Percentiles rank a stretch among this genome's conserved stretches.
Conservation (phyloP, 2,113 vertebrate genomes). For the Ardeotis arabs region DNA sequence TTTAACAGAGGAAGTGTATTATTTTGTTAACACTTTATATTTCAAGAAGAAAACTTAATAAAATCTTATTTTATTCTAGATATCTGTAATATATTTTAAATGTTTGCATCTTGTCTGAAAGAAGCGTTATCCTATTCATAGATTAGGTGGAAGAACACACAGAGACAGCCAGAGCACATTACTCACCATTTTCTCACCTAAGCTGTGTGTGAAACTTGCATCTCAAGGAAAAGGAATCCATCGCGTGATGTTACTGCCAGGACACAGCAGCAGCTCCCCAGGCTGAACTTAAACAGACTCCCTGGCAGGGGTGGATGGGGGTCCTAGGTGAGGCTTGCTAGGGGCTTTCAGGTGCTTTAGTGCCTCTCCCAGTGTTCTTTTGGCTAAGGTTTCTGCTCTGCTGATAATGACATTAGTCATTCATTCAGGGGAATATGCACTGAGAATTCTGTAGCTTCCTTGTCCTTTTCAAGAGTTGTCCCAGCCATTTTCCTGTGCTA, state of each 20-base stretch:
- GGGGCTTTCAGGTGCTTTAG: background rate
- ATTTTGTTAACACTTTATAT: background rate
- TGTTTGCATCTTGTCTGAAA: background rate
- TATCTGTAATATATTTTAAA: background rate
- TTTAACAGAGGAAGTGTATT: background rate
- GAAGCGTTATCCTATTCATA: background rate
- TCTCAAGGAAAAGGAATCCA: background rate
- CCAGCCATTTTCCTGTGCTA: background rate
- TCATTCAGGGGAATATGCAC: background rate
- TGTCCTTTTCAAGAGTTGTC: background rate
- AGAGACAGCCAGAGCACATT: background rate
- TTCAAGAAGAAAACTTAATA: background rate
- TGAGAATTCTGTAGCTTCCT: background rate
- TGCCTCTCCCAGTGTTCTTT: background rate
- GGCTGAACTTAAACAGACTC: background rate
- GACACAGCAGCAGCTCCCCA: background rate
- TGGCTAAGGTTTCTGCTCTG: background rate
- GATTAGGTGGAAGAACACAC: background rate
- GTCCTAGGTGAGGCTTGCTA: background rate
- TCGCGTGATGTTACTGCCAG: background rate
- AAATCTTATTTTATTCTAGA: background rate
- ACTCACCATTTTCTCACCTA: conserved; percentile 5
- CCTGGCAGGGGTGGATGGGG: background rate
- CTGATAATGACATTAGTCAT: background rate
- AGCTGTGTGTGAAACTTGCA: background rate